Conservation (phyloP, 2,113 vertebrate species). For the Sus scrofa region DNA sequence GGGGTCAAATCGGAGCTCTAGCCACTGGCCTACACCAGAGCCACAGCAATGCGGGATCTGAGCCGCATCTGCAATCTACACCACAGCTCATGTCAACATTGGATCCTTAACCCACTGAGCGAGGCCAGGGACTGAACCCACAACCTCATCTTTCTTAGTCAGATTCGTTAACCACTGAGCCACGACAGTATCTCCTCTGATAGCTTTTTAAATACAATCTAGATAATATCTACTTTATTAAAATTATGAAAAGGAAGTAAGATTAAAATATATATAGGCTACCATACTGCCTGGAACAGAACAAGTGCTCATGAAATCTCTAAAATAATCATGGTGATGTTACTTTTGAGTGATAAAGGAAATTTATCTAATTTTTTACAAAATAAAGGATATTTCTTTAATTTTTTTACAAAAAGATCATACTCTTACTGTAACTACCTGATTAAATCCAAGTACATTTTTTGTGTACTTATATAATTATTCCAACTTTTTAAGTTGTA, state of each 20-base stretch:
- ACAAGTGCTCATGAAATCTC: not conserved
- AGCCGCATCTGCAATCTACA: too few relatives aligned
- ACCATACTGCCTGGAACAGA: not conserved
- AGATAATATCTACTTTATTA: not conserved
- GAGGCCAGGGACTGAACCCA: too few relatives aligned
- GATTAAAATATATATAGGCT: not conserved
- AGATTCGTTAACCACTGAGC: too few relatives aligned
- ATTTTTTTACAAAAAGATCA: not conserved
- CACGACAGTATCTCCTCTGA: too few relatives aligned
- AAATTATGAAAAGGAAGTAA: not conserved
- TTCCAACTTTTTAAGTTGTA: not conserved
- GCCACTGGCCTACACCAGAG: too few relatives aligned
- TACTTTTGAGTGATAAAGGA: constrained; percentile 11
- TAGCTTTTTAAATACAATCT: not conserved
- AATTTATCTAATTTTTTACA: too few relatives aligned
- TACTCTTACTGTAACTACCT: not conserved
- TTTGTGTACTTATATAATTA: not conserved
- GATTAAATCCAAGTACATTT: not conserved
- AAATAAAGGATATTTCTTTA: not conserved
- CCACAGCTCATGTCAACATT: too few relatives aligned
- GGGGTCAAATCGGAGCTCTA: too few relatives aligned
- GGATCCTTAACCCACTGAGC: too few relatives aligned
- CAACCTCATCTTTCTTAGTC: too few relatives aligned
- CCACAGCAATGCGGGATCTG: too few relatives aligned
- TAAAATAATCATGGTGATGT: not conserved